Percentiles rank a stretch among this genome's conserved stretches.
Evolutionary conservation across 2,113 vertebrate genomes (phyloP).

Genomic region (Hydropotes inermis): DNA sequence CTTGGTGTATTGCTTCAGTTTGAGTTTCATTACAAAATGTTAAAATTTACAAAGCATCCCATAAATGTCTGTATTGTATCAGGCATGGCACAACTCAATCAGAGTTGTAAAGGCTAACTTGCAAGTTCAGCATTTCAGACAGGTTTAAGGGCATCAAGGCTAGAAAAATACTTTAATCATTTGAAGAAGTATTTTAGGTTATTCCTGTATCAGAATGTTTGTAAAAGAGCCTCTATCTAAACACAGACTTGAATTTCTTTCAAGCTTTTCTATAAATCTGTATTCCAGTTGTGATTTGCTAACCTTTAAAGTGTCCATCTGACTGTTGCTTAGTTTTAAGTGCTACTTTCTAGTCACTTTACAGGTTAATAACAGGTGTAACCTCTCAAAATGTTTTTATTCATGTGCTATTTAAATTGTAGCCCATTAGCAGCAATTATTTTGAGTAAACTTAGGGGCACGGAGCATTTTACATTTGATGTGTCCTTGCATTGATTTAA

Average conservation of each 20-base stretch:
- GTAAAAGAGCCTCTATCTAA: neutral
- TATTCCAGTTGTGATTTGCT: neutral
- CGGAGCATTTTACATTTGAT: conserved; percentile 3
- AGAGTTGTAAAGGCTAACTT: neutral
- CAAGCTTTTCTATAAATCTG: neutral
- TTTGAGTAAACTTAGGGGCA: conserved; percentile 13
- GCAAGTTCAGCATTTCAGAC: neutral
- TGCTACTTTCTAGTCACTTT: neutral
- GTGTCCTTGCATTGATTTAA: conserved; percentile 47
- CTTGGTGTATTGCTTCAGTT: conserved; percentile 23
- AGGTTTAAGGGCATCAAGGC: neutral
- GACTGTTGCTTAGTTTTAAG: conserved; percentile 1
- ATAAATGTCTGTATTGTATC: conserved; percentile 48
- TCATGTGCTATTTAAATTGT: conserved; percentile 23
- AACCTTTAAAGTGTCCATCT: neutral
- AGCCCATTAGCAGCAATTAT: conserved; percentile 44
- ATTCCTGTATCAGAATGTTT: neutral
- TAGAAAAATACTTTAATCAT: neutral
- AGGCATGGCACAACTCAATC: conserved; percentile 17
- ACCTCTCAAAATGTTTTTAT: conserved; percentile 24
- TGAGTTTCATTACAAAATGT: conserved; percentile 59
- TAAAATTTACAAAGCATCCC: conserved; percentile 68
- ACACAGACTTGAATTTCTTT: neutral
- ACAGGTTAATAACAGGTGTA: conserved; percentile 37
- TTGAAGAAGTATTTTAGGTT: neutral